Evolutionary conservation across 2,888 invertebrate genomes (phyloP), one percentile per base, ranked within the genome.

Genomic region (Agapetus fuscipes): DNA sequence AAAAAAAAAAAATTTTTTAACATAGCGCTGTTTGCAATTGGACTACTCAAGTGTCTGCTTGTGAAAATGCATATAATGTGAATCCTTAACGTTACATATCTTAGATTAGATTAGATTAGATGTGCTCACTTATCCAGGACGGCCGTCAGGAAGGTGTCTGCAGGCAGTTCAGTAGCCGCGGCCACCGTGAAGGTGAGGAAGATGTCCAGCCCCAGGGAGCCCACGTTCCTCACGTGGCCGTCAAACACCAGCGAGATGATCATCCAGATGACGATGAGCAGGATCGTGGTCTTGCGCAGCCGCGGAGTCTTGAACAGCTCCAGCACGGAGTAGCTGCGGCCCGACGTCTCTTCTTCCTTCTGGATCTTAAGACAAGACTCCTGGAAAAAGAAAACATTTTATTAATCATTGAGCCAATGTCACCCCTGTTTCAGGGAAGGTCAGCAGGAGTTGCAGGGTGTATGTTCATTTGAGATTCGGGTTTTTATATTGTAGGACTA

Each of bases 251-350:
- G 55, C 0, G 88, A 86, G 39, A 89, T 84, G n/a, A 83, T 78
- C 83, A 88, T 86, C 89, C 90, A 90, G 50, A 90, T 84, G 2
- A 87, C 51, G 49, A 86, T 85, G 14, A 90, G 70, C 0, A 90
- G 66, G 32, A 89, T 63, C 0, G 88, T 83, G 45, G 83, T 83
- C 44, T 75, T 76, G 3, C 89, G 66, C 10, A 91, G 60, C 1
- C 85, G 71, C 0, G 88, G 86, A 0, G 83, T 85, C 52, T 64
- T 79, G 59, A 90, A 87, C 0, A 90, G 71, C 56, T 89, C 88
- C 37, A 88, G 50, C 0, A 88, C 82, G 0, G 88, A 87, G 58
- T 86, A 87, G 0, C 71, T 74, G 37, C 74, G 75, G 48, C 76
- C 77, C 34, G 75, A 69, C 2, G 77, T 76, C 55, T 86, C 85